Conservation (phyloP, 2,888 invertebrate species). For the Pachydiplax longipennis region DNA sequence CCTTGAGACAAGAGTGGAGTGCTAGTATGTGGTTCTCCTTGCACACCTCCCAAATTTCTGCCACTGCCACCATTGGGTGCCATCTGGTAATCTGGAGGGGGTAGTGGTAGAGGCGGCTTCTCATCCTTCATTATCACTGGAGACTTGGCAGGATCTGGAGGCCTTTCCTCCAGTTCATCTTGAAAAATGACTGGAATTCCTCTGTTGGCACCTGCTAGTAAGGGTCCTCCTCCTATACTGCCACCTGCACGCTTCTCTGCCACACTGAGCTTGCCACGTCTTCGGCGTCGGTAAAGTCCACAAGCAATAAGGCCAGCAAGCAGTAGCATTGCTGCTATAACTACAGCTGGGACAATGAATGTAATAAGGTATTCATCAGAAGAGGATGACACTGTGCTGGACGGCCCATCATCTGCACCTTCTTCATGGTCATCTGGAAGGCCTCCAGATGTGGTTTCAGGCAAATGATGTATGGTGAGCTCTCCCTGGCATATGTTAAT, state of each 20-base stretch:
- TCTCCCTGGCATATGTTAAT: conserved; percentile 68
- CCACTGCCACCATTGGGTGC: conserved; percentile 61
- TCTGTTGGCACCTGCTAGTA: conserved; percentile 60
- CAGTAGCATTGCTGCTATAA: conserved; percentile 86
- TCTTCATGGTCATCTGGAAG: conserved; percentile 48
- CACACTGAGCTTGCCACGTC: conserved; percentile 82
- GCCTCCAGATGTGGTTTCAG: conserved; percentile 54
- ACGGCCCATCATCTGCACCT: conserved; percentile 59
- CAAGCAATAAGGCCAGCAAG: conserved; percentile 89
- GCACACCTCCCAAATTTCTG: neutral
- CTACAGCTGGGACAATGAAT: conserved; percentile 87
- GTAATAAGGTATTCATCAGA: conserved; percentile 67
- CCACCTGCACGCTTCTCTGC: conserved; percentile 82
- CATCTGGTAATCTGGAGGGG: conserved; percentile 80
- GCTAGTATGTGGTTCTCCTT: conserved; percentile 47
- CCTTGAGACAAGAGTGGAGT: conserved; percentile 18
- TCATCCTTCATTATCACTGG: conserved; percentile 95
- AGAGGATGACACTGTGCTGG: conserved; percentile 70
- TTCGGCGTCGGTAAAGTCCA: conserved; percentile 80
- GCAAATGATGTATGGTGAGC: conserved; percentile 59
- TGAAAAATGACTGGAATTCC: conserved; percentile 95
- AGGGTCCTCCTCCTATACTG: conserved; percentile 80
- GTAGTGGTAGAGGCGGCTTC: conserved; percentile 86
- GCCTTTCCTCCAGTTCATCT: conserved; percentile 94
- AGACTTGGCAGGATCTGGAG: conserved; percentile 83